Percentiles rank a stretch among this genome's conserved stretches.
phyloP scores from a whole-genome alignment of 2,888 invertebrate genomes.

The Sinopyrophorus schimmeli region DNA sequence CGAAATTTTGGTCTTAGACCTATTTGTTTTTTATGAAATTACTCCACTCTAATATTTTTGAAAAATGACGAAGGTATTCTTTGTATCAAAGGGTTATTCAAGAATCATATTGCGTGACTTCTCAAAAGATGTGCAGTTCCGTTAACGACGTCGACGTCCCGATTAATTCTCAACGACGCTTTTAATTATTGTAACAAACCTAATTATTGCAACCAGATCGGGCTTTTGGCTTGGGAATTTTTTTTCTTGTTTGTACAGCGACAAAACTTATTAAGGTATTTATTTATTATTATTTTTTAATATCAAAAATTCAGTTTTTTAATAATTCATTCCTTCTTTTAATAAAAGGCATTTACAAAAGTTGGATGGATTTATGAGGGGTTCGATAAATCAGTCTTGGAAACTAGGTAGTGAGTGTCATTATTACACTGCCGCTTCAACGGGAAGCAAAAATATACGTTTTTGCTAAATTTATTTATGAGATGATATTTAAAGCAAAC shows the following conservation, averaged over 20 bases:
- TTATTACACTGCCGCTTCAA: constrained; percentile 50
- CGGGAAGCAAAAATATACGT: constrained; percentile 48
- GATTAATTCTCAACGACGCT: constrained; percentile 18
- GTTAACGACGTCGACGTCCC: constrained; percentile 24
- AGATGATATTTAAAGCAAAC: constrained; percentile 51
- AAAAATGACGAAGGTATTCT: too few relatives aligned
- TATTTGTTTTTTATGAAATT: not conserved
- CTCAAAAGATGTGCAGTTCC: constrained; percentile 16
- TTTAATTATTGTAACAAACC: constrained; percentile 28
- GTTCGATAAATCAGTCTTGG: constrained; percentile 48
- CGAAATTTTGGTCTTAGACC: not conserved
- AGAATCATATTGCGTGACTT: constrained; percentile 12
- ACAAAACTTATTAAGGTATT: too few relatives aligned
- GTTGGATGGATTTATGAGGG: constrained; percentile 47
- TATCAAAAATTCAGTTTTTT: too few relatives aligned
- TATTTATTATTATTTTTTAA: too few relatives aligned
- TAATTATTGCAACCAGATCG: constrained; percentile 24
- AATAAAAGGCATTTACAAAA: constrained; percentile 40
- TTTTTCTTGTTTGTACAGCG: too few relatives aligned
- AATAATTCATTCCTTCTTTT: constrained; percentile 8
- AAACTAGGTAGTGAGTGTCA: constrained; percentile 51
- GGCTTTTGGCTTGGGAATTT: too few relatives aligned
- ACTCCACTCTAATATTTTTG: too few relatives aligned
- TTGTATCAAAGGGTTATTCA: too few relatives aligned
- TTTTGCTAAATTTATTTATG: constrained; percentile 53